Conservation (phyloP, 2,888 invertebrate genomes). For the Podotricha telesiphe region DNA sequence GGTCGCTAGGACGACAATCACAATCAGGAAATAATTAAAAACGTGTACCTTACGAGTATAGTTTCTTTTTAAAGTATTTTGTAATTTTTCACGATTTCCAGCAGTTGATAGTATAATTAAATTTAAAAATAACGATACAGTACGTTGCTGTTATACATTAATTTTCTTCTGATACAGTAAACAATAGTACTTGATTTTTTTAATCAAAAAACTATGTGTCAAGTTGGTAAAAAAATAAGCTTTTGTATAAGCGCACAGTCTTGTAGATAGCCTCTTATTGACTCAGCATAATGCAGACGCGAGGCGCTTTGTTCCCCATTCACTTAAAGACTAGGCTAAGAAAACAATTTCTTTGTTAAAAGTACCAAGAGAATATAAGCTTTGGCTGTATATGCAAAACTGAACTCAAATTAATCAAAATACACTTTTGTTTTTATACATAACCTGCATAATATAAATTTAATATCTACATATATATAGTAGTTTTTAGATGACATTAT, state of each 20-base stretch:
- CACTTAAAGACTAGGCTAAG: constrained; percentile 39
- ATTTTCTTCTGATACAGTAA: not conserved
- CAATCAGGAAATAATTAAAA: no score
- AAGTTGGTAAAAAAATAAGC: constrained; percentile 29
- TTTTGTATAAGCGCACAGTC: constrained; percentile 38
- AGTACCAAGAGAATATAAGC: constrained; percentile 12
- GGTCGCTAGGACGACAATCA: no score
- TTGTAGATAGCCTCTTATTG: constrained; percentile 42
- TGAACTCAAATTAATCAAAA: constrained; percentile 14
- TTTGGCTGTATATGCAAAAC: constrained; percentile 8
- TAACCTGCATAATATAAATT: not conserved
- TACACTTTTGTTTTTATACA: not conserved
- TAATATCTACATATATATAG: no score
- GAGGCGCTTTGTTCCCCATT: constrained; percentile 37
- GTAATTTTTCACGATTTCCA: no score
- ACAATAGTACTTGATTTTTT: not conserved
- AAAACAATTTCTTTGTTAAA: constrained; percentile 40
- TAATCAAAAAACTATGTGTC: constrained; percentile 20
- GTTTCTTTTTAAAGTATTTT: no score
- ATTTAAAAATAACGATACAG: no score
- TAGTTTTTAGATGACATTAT: no score
- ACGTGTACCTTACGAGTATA: no score
- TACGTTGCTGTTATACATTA: not conserved
- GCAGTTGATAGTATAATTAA: no score
- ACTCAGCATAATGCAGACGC: constrained; percentile 41